A percentile compares a stretch with the other conserved stretches of the same genome.
These are phyloP conservation scores for Antheraea yamamai DNA, from an alignment of 2,888 invertebrate species.

Conservation along the genomic window DNA sequence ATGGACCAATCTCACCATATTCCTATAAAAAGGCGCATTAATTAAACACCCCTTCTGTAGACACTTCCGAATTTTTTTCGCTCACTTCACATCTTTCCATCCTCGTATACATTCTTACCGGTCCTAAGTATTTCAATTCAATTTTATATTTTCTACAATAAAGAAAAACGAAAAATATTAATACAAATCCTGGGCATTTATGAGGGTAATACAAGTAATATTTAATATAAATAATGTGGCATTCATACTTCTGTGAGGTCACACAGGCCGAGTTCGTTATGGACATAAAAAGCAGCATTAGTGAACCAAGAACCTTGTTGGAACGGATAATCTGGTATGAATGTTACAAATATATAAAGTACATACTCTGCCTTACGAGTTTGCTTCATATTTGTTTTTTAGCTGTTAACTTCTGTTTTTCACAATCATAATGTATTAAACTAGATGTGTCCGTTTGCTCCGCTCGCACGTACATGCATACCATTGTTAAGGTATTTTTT, in stretches of 20 bases:
- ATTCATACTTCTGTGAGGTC: slow-evolving; percentile 38
- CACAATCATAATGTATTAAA: not conserved
- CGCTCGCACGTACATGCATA: too few relatives aligned
- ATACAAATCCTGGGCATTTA: not conserved
- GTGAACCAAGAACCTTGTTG: slow-evolving; percentile 39
- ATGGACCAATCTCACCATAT: too few relatives aligned
- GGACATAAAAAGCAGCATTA: slow-evolving; percentile 56
- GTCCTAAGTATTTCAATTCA: not conserved
- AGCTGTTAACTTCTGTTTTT: not conserved
- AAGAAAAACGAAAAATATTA: not conserved
- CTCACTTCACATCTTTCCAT: not conserved
- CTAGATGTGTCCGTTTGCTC: too few relatives aligned
- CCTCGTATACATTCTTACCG: not conserved
- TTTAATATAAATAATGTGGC: slow-evolving; percentile 14
- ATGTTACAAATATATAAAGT: slow-evolving; percentile 40
- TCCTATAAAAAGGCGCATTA: too few relatives aligned
- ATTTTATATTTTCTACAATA: not conserved
- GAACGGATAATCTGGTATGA: slow-evolving; percentile 53
- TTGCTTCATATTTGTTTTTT: not conserved
- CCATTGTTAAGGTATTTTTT: too few relatives aligned
- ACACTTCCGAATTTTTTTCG: too few relatives aligned
- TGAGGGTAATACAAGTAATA: not conserved
- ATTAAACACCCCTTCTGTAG: too few relatives aligned
- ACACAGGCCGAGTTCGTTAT: slow-evolving; percentile 43
- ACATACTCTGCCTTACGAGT: not conserved